Base-by-base conservation (phyloP, 2,888 invertebrate species). In the Parascotia fuliginaria region DNA sequence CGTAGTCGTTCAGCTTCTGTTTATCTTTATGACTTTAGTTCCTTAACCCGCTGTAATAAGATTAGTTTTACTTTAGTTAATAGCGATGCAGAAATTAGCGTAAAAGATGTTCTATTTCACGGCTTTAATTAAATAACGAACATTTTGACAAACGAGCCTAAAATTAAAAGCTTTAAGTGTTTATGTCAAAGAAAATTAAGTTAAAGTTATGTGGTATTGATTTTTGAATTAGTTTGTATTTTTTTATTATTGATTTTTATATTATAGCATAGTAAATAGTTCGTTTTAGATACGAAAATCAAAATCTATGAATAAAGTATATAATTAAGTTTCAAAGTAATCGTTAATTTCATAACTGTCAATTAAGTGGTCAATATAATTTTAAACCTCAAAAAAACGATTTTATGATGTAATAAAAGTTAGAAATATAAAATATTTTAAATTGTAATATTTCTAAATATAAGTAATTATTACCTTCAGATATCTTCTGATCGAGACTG, bases 91-190 rank as follows among this genome's bases (percentile, higher is more conserved):
- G 13, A 29, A 36, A 50, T 45, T 52, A 48, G 31, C 53, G 50
- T 50, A 24, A 54, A 43, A 49, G 12, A 51, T 51, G 44, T 66
- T 46, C 56, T 58, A 48, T 58, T 48, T 48, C 57, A 57, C 34
- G 65, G 61, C 62, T 59, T 66, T 68, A 65, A 67, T 55, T 51
- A 62, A 9, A 13, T 48, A 60, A 60, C 58, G 50, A 61, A 62
- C n/a, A 56, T 22, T 54, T 64, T 57, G 60, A 58, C 42, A 62
- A 73, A 70, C 55, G 61, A 83, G 83, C 84, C 85, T 87, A 87
- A 85, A 85, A 80, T 77, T 67, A 59, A 52, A 85, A 90, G 90
- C 89, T 90, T 90, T 90, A 90, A 89, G 67, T 75, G 74, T 79
- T 71, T 63, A 86, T 85, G 81, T 89, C 89, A 90, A 89, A 90